Conservation (phyloP, 92 coral and sea anemone species). For the Bergia sp. region DNA sequence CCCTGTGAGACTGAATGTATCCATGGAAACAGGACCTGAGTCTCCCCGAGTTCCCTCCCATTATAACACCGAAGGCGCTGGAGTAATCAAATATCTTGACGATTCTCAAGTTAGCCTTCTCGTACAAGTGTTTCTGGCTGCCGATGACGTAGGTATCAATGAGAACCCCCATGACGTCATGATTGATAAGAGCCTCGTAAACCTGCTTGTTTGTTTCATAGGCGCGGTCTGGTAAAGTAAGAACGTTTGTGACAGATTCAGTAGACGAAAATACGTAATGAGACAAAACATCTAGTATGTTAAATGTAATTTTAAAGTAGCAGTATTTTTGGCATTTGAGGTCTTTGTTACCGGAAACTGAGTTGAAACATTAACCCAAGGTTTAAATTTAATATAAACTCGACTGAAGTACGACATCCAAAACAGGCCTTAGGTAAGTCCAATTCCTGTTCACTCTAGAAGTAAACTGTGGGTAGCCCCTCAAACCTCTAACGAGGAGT, state of each 20-base stretch:
- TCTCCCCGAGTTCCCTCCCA: slow-evolving; percentile 66
- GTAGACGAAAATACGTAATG: not conserved
- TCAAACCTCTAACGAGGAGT: too few species aligned
- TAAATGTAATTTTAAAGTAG: too few species aligned
- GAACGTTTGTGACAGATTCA: not conserved
- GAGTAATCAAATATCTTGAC: slow-evolving; percentile 50
- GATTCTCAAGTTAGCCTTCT: slow-evolving; percentile 52
- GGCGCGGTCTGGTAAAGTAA: slow-evolving; percentile 35
- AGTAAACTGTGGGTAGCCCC: too few species aligned
- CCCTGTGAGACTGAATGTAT: slow-evolving; percentile 55
- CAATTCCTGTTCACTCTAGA: too few species aligned
- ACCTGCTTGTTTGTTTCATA: slow-evolving; percentile 52
- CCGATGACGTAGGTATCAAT: slow-evolving; percentile 71
- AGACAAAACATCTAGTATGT: not conserved
- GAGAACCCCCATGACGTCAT: slow-evolving; percentile 58
- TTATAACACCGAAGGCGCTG: slow-evolving; percentile 65
- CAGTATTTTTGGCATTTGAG: too few species aligned
- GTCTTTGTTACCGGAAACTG: too few species aligned
- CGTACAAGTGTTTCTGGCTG: slow-evolving; percentile 52
- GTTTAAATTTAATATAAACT: too few species aligned
- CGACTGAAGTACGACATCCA: too few species aligned
- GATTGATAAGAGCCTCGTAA: slow-evolving; percentile 52
- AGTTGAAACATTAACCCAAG: too few species aligned
- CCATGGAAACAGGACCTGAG: slow-evolving; percentile 50
- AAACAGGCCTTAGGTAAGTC: too few species aligned